These are phyloP conservation scores for Pygathrix nemaeus DNA, from an alignment of 2,113 vertebrate genomes.

Conservation along the genomic window DNA sequence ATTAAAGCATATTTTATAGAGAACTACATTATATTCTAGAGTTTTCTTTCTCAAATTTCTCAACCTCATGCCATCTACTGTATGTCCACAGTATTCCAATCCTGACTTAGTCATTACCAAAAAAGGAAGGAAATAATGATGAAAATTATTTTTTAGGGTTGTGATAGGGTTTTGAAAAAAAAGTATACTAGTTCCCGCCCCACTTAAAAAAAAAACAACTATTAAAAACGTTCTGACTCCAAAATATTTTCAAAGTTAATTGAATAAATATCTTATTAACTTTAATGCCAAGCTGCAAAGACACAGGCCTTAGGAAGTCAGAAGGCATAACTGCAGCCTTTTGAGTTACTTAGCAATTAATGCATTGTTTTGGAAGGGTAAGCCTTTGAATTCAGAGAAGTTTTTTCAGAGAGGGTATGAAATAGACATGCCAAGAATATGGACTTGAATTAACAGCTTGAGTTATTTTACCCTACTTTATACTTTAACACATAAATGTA, in stretches of 20 bases:
- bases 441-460: background rate
- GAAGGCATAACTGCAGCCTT: background rate
- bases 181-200: background rate
- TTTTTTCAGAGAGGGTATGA: slow-evolving; percentile 36
- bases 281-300: background rate
- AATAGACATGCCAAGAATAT: background rate
- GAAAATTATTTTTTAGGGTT: background rate
- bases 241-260: slow-evolving; percentile 32
- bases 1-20: slow-evolving; percentile 7
- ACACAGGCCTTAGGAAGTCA: background rate
- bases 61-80: background rate
- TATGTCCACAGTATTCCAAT: too few relatives aligned
- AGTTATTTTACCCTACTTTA: background rate
- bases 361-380: background rate
- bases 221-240: background rate
- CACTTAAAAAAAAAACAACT: background rate
- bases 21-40: background rate
- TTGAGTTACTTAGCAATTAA: slow-evolving; percentile 16
- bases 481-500: background rate
- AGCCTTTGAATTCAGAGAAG: background rate
- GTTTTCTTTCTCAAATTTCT: slow-evolving; percentile 6
- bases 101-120: too few relatives aligned
- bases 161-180: background rate
- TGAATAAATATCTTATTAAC: background rate
- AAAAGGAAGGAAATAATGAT: slow-evolving; percentile 9